Evolutionary conservation across 2,888 invertebrate species (phyloP).

Genomic region (Dromius quadrimaculatus): DNA sequence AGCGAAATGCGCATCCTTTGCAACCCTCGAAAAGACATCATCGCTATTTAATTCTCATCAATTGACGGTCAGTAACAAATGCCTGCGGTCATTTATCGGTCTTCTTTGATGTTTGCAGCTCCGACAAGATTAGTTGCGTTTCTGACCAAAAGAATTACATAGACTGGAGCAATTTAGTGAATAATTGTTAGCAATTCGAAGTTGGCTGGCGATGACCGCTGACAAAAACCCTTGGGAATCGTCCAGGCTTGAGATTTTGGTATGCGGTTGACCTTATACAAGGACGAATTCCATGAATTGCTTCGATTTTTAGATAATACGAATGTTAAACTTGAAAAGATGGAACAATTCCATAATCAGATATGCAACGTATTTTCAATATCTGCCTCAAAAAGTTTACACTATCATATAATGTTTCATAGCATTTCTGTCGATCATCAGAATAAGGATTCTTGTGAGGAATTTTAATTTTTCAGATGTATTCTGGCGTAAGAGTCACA

Average conservation of each 20-base stretch:
- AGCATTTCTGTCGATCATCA: too few species aligned
- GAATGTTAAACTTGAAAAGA: too few species aligned
- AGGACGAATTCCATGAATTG: conserved; percentile 29
- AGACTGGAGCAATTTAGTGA: conserved; percentile 35
- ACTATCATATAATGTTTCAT: too few species aligned
- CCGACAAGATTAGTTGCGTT: conserved; percentile 19
- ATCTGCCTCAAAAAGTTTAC: too few species aligned
- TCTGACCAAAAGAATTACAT: conserved; percentile 38
- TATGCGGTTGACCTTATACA: conserved; percentile 32
- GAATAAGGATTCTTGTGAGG: too few species aligned
- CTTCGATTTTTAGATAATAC: conserved; percentile 19
- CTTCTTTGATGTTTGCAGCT: conserved; percentile 25
- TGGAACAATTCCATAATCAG: too few species aligned
- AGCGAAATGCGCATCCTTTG: too few species aligned
- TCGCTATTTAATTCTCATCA: conserved; percentile 15
- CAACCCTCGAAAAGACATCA: too few species aligned
- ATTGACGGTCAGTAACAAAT: conserved; percentile 25
- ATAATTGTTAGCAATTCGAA: conserved; percentile 36
- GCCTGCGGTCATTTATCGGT: conserved; percentile 35
- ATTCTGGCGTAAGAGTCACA: too few species aligned
- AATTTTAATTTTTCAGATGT: too few species aligned
- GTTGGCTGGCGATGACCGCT: conserved; percentile 33
- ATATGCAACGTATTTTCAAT: too few species aligned
- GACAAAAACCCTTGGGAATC: conserved; percentile 29
- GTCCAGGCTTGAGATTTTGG: not conserved